These are phyloP conservation scores for Trissolcus brochymenae DNA, from an alignment of 2,888 invertebrate species.

Conservation along the genomic window DNA sequence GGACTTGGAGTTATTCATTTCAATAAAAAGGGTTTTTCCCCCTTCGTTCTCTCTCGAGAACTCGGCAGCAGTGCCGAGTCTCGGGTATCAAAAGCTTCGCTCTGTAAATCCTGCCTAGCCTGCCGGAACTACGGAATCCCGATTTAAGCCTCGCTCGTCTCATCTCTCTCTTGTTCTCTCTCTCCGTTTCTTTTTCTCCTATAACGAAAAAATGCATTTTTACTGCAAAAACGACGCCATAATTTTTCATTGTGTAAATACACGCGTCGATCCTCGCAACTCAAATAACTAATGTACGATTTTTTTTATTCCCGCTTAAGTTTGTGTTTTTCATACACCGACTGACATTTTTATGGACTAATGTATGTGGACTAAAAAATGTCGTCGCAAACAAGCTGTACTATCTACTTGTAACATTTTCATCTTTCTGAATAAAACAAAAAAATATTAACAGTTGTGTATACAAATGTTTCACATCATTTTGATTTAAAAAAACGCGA, in stretches of 20 bases:
- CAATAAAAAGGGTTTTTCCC: constrained; percentile 55
- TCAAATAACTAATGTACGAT: constrained; percentile 17
- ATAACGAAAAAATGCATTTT: constrained; percentile 3
- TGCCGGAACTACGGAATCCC: constrained; percentile 32
- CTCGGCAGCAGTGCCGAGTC: constrained; percentile 36
- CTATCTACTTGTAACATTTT: no score
- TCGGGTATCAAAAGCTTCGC: constrained; percentile 53
- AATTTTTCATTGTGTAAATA: constrained; percentile 16
- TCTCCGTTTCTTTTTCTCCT: background rate
- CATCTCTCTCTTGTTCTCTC: constrained; percentile 9
- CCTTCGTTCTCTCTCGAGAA: constrained; percentile 50
- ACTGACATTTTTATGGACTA: constrained; percentile 20
- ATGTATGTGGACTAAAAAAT: background rate
- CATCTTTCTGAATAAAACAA: no score
- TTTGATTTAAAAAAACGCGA: no score
- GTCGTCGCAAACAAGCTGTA: no score
- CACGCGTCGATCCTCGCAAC: no score
- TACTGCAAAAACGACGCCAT: constrained; percentile 17
- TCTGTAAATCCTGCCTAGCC: constrained; percentile 36
- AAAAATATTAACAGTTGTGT: no score
- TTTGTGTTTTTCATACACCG: background rate
- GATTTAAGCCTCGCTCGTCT: constrained; percentile 47
- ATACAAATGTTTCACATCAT: no score
- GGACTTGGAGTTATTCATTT: constrained; percentile 51
- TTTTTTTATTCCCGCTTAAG: constrained; percentile 13